Evolutionary conservation across 2,113 vertebrate genomes (phyloP), one percentile per base, ranked within the genome.

Genomic region (Lucifuga dentata): DNA sequence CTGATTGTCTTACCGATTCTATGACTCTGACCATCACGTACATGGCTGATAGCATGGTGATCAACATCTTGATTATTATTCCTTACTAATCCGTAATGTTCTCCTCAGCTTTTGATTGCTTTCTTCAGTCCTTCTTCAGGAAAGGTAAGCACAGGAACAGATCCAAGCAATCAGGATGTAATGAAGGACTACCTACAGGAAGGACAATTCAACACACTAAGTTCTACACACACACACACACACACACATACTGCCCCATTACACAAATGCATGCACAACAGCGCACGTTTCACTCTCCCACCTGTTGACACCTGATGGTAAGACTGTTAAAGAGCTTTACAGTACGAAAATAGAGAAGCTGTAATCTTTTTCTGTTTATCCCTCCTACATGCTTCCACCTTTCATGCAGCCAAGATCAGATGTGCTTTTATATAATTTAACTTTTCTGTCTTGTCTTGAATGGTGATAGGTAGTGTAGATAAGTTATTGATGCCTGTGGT

Each of bases 31-130:
- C 93, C 85, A 94, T 78, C 3, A 96, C 86, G 45, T 94, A 95
- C 73, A 95, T 92, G 0, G 93, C 93, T 17, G 94, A 95, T 81
- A 96, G 88, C 90, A 96, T 91, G 21, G 94, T 92, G 3, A 90
- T 91, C 92, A 96, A 88, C 95, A 96, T 96, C 73, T 76, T 88
- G 76, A 48, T 69, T n/a, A 36, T 61, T 76, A 24, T 41, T 75
- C 32, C 72, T n/a, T 48, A 6, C 26, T 57, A 36, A 32, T 76
- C 73, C 80, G 63, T 24, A 48, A 50, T 29, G 55, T 63, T 48
- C 35, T 67, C 59, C 36, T 69, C 0, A 1, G 17, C 53, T 74
- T 71, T 9, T 57, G 2, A 11, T 13, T 11, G 43, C 8, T 73
- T 16, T 72, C 74, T 63, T 55, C 50, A 20, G 53, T 77, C 38